A percentile compares a stretch with the other conserved stretches of the same genome.
These are phyloP conservation scores for Seira ritae DNA, from an alignment of 2,888 invertebrate species.

Conservation along the genomic window DNA sequence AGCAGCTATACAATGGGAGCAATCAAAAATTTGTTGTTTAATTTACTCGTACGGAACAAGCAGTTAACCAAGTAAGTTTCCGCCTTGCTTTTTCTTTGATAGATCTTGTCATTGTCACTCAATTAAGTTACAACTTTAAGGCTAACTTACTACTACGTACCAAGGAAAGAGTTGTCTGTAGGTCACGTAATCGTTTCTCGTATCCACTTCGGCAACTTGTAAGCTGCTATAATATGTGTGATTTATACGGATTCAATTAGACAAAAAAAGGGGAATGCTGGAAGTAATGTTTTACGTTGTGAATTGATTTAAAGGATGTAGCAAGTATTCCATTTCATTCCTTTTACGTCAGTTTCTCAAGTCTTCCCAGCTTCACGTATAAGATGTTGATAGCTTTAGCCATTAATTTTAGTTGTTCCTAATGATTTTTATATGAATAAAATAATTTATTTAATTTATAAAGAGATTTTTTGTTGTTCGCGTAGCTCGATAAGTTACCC, in stretches of 20 bases:
- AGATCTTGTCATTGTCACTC: too few relatives aligned
- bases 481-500: conserved; percentile 32
- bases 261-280: too few relatives aligned
- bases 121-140: too few relatives aligned
- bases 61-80: too few relatives aligned
- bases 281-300: too few relatives aligned
- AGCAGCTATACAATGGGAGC: conserved; percentile 48
- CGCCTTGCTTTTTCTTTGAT: too few relatives aligned
- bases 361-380: conserved; percentile 26
- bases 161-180: too few relatives aligned
- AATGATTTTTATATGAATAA: conserved; percentile 13
- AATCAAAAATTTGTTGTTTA: conserved; percentile 49
- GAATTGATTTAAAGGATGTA: not conserved
- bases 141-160: too few relatives aligned
- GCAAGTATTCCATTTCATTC: conserved; percentile 4
- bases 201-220: too few relatives aligned
- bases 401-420: not conserved
- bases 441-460: conserved; percentile 17
- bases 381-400: conserved; percentile 8
- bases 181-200: too few relatives aligned
- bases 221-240: too few relatives aligned
- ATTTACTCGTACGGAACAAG: conserved; percentile 23
- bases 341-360: conserved; percentile 15
- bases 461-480: not conserved
- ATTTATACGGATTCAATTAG: too few relatives aligned